These are phyloP conservation scores for Varanus salvator DNA, from an alignment of 2,113 vertebrate genomes.

Conservation along the genomic window DNA sequence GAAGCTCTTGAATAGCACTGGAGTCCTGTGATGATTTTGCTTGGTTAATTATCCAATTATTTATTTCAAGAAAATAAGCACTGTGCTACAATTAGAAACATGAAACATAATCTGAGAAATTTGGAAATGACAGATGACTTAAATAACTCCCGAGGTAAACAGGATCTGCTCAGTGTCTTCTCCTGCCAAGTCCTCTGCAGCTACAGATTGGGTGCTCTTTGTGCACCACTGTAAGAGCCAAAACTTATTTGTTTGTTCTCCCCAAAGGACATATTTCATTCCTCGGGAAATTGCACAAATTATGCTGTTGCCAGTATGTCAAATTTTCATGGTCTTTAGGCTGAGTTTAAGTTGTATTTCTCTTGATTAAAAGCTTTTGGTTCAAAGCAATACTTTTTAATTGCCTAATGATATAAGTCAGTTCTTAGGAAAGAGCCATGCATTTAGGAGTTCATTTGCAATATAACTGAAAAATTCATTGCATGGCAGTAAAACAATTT, in stretches of 20 bases:
- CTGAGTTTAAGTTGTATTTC: conserved; percentile 79
- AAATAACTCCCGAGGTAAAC: conserved; percentile 73
- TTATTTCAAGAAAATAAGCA: conserved; percentile 82
- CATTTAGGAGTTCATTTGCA: conserved; percentile 90
- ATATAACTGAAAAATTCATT: conserved; percentile 96
- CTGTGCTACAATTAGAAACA: conserved; percentile 73
- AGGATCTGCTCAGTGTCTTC: conserved; percentile 68
- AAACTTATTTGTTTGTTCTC: conserved; percentile 64
- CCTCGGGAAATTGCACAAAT: conserved; percentile 64
- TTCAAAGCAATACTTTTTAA: conserved; percentile 87
- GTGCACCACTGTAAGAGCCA: conserved; percentile 33
- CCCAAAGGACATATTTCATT: conserved; percentile 47
- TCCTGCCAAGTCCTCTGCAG: conserved; percentile 46
- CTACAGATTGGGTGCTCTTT: conserved; percentile 39
- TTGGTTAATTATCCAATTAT: conserved; percentile 85
- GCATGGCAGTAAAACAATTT: conserved; percentile 97
- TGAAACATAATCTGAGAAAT: conserved; percentile 79
- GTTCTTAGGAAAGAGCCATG: conserved; percentile 83
- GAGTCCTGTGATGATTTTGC: conserved; percentile 82
- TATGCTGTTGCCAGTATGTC: conserved; percentile 64
- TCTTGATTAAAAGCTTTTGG: conserved; percentile 87
- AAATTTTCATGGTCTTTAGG: conserved; percentile 73
- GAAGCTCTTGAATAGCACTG: conserved; percentile 77
- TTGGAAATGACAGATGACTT: conserved; percentile 71
- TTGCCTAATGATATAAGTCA: conserved; percentile 90